Evolutionary conservation across 2,113 vertebrate genomes (phyloP), one percentile per base, ranked within the genome.

Genomic region (Pygoscelis antarcticus): DNA sequence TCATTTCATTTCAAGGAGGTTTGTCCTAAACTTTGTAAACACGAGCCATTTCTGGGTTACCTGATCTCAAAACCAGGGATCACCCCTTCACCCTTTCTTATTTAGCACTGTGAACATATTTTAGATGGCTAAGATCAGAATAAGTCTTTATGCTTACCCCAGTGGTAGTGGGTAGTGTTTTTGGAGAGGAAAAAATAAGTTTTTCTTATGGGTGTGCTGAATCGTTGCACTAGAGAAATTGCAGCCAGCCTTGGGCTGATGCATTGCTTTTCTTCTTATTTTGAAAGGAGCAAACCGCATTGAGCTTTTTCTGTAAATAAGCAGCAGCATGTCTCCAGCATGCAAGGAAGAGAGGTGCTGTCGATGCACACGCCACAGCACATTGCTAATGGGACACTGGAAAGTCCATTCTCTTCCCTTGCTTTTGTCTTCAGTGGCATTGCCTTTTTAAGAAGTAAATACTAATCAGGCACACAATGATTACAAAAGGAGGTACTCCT

Each of bases 281-380:
- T 74, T 61, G 44, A 47, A 74, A 74, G n/a, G 8, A 89, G 11
- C 13, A 77, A 74, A 42, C 2, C 69, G 9, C 16, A 42, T 0
- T 32, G 36, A 16, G 8, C 4, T 66, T 85, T 83, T 55, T 51
- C 40, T 62, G 10, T 32, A 86, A 77, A 36, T 11, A 46, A 64
- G 44, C 26, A 51, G 25, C 36, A 86, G 46, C 34, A 10, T 10
- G 22, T 25, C 34, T 44, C 40, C 29, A 89, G 55, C 30, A 68
- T 0, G 0, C 4, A 7, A 14, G 47, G 55, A 62, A n/a, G n/a
- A 27, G 58, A 42, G 23, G 25, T 21, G 34, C 10, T 64, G 23
- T 15, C 3, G 1, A 5, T 10, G 32, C 29, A 23, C 47, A 32
- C 0, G 1, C 23, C 23, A 17, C 21, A 11, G 44, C 38, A 21